phyloP scores from a whole-genome alignment of 2,797 vertebrate genomes.

The Mus minutoides region DNA sequence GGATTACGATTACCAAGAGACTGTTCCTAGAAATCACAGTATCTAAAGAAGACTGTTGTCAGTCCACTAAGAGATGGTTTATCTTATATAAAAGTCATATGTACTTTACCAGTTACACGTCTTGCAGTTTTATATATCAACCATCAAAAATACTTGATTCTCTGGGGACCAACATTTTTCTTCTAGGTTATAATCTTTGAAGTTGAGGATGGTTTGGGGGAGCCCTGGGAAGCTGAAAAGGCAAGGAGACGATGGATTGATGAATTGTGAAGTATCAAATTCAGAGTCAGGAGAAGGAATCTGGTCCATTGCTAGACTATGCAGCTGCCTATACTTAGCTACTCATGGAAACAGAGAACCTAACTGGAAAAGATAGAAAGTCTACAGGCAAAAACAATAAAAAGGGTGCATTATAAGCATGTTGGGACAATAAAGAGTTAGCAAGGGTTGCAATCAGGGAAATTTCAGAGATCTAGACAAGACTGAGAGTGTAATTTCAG shows the following conservation, averaged over 20 bases:
- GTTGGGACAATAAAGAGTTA: not conserved
- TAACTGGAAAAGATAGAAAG: not conserved
- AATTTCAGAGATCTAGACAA: not conserved
- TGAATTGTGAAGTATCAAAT: not conserved
- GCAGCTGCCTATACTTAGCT: not conserved
- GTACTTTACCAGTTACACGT: not conserved
- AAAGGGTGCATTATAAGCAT: not conserved
- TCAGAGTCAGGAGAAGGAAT: too few relatives aligned
- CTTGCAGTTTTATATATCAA: not conserved
- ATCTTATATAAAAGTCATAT: rapidly evolving
- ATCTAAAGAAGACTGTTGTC: not conserved
- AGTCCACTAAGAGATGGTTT: not conserved
- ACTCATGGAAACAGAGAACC: not conserved
- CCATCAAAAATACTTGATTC: not conserved
- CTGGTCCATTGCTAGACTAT: not conserved
- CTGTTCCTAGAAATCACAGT: not conserved
- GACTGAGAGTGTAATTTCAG: not conserved
- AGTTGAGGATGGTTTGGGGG: not conserved
- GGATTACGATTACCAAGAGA: not conserved
- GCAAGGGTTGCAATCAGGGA: not conserved
- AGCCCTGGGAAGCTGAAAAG: not conserved
- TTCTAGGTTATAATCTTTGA: constrained; percentile 15
- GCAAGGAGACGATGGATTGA: not conserved
- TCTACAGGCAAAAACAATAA: not conserved
- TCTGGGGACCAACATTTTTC: not conserved